A percentile compares a stretch with the other conserved stretches of the same genome.
phyloP scores from a whole-genome alignment of 2,888 invertebrate species.

The Hermaeophaga mercurialis region DNA sequence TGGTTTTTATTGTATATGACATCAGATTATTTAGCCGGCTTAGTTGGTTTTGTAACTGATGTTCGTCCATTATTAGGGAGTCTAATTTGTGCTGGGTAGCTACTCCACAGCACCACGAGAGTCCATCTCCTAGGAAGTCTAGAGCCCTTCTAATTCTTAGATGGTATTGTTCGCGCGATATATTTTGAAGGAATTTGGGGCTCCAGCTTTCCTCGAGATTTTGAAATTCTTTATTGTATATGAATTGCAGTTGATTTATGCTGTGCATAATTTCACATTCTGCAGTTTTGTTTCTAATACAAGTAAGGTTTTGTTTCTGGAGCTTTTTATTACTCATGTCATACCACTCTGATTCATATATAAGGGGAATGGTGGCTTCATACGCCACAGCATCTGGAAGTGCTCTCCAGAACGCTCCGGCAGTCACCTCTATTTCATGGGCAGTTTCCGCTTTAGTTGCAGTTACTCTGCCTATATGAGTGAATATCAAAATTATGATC shows the following conservation, averaged over 20 bases:
- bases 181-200: neutral
- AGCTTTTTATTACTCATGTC: neutral
- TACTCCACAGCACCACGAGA: neutral
- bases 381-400: conserved; percentile 30
- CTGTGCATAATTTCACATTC: neutral
- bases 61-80: conserved; percentile 1
- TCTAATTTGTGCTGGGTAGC: conserved; percentile 5
- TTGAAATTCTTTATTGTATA: neutral
- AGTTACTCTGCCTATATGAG: too few relatives aligned
- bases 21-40: neutral
- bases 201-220: conserved; percentile 9
- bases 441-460: too few relatives aligned
- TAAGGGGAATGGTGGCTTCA: too few relatives aligned
- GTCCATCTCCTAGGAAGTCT: neutral
- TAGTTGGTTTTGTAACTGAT: neutral
- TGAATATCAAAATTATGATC: too few relatives aligned
- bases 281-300: neutral
- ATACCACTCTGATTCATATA: conserved; percentile 14
- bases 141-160: neutral
- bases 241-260: neutral
- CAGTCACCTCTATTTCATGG: neutral
- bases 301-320: neutral
- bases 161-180: too few relatives aligned
- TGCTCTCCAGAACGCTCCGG: conserved; percentile 30
- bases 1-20: neutral